Evolutionary conservation across 2,797 vertebrate genomes (phyloP), one percentile per base, ranked within the genome.

Genomic region (Graptemys geographica): DNA sequence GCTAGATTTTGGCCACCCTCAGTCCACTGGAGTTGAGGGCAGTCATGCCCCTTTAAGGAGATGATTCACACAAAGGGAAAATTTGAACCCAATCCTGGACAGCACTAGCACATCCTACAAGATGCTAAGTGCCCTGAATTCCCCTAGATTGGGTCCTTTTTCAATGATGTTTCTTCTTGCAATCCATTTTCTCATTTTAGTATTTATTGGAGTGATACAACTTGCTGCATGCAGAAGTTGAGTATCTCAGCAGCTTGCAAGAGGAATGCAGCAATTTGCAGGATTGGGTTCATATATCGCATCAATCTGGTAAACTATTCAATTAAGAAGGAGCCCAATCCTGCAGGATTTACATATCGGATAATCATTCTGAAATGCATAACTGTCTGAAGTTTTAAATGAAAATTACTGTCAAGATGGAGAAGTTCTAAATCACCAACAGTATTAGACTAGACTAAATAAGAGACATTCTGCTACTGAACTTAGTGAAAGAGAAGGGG

Each of bases 101-200:
- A 90, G 86, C 89, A 74, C 91, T 1, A 94, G 91, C 94, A 85
- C 96, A 94, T 96, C 95, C 96, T 94, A 92, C 92, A 96, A 96
- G 96, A 57, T 44, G 72, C 76, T 89, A 81, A 0, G 37, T 69
- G 88, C 86, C 31, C 2, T 11, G 85, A 74, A 72, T 80, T 84
- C 81, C 37, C 59, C 18, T 33, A 65, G 59, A 65, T n/a, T 65
- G 59, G 59, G 11, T 33, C 15, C 59, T 65, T 65, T 65, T n/a
- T 65, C 33, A 18, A 9, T 65, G 6, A 0, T 15, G 6, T 6
- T 41, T 80, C 4, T 21, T 53, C 72, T 93, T 25, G n/a, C 81
- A 72, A 51, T 11, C 1, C 4, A 1, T 0, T 2, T 18, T 5
- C n/a, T 87, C 13, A 23, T 76, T 79, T 90, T 31, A 37, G 23